phyloP scores from a whole-genome alignment of 2,888 invertebrate species.

The Tolmerus cingulatus region DNA sequence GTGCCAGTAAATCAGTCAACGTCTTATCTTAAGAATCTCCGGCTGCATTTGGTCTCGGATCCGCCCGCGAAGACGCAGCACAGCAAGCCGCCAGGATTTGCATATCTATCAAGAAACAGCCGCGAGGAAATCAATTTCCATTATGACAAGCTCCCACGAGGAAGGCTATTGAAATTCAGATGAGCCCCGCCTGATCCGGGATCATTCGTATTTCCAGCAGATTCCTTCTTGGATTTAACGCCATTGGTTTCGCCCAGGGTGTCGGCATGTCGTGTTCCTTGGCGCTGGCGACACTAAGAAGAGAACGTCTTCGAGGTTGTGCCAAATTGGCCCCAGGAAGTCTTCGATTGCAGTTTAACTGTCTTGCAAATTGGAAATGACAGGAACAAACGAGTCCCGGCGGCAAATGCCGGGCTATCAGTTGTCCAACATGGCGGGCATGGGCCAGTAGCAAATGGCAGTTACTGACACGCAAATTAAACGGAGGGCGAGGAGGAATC shows the following conservation, averaged over 20 bases:
- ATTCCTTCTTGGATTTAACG: not conserved
- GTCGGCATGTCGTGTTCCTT: not conserved
- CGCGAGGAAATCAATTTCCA: not conserved
- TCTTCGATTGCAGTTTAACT: not conserved
- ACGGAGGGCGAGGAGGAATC: not conserved
- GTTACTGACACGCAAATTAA: not conserved
- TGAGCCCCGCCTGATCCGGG: conserved; percentile 22
- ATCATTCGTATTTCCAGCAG: not conserved
- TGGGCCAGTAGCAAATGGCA: not conserved
- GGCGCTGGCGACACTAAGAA: not conserved
- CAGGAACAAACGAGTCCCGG: not conserved
- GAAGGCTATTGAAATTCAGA: conserved; percentile 23
- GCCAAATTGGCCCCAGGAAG: not conserved
- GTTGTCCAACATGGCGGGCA: not conserved
- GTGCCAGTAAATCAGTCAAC: conserved; percentile 28
- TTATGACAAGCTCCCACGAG: conserved; percentile 9
- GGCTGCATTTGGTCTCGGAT: not conserved
- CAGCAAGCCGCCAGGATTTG: not conserved
- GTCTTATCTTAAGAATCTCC: not conserved
- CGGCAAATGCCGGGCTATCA: not conserved
- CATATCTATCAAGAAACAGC: conserved; percentile 1
- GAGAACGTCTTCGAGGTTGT: not conserved
- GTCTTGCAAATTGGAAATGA: not conserved
- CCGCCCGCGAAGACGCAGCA: not conserved
- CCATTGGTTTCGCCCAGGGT: not conserved